Evolutionary conservation across 2,797 vertebrate species (phyloP), one percentile per base, ranked within the genome.

Genomic region (Geotrypetes seraphini): DNA sequence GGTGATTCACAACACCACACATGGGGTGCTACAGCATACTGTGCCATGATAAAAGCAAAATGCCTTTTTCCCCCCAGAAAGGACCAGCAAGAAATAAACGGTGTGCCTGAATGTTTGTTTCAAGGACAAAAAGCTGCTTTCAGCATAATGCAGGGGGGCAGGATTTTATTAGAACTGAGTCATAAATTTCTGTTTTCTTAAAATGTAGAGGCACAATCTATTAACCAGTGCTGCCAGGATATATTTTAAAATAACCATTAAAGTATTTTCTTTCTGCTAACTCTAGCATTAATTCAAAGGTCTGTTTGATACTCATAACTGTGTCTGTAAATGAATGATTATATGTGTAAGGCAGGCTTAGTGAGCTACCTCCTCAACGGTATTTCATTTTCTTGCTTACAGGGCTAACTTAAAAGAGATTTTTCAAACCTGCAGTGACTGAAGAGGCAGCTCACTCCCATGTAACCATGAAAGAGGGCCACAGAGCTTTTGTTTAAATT

Each of bases 331-430:
- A 29, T 68, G 50, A 66, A 48, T 66, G 59, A 66, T 52, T 68
- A 20, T 72, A 65, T 86, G 61, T 79, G 34, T 73, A 71, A 86
- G 88, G 67, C 65, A 88, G 89, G 86, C 14, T 69, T 79, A 88
- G 90, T 47, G 69, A 87, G 85, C 76, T 63, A 87, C 88, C 47
- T 83, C 78, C 78, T 91, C 86, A 92, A 91, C 83, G 71, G 89
- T 89, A 63, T 96, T 81, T 95, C 88, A 40, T 97, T 87, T 97
- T 97, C 88, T 98, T 92, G 88, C 92, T 98, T 97, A 79, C 95
- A 98, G 95, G 95, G 92, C 91, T 97, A 98, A 98, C 89, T 89
- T 89, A 90, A 92, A 85, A 89, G 76, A 83, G 89, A 88, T 88
- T 94, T 95, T 91, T 91, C 90, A 91, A 82, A 90, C 88, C 89